phyloP scores from a whole-genome alignment of 2,888 invertebrate species.

The Tridacna crocea region DNA sequence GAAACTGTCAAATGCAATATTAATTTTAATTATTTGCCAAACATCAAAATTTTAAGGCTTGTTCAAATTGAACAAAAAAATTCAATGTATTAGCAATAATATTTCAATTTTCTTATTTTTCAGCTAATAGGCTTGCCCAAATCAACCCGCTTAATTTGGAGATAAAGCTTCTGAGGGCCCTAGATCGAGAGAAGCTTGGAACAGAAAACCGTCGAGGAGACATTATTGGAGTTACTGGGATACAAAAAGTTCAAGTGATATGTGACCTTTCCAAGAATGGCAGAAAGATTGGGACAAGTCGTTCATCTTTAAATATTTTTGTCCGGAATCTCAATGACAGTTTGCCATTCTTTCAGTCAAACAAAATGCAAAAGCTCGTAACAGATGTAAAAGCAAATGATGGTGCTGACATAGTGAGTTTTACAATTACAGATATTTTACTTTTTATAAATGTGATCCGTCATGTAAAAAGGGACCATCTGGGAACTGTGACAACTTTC shows the following conservation, averaged over 20 bases:
- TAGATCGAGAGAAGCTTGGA: constrained; percentile 48
- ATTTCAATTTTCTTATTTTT: not conserved
- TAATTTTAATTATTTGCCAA: no score
- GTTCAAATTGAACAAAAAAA: no score
- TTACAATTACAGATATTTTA: not conserved
- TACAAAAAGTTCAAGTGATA: constrained; percentile 48
- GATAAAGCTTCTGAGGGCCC: constrained; percentile 31
- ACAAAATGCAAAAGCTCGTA: constrained; percentile 5
- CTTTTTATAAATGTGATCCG: no score
- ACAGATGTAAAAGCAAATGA: constrained; percentile 15
- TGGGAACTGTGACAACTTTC: no score
- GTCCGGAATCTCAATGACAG: constrained; percentile 14
- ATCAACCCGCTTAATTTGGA: constrained; percentile 42
- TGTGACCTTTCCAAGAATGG: constrained; percentile 46
- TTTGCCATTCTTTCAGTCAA: constrained; percentile 18
- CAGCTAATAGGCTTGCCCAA: not conserved
- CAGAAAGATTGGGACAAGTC: constrained; percentile 4
- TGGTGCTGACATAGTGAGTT: constrained; percentile 2
- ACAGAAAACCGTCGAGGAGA: not conserved
- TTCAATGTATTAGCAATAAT: no score
- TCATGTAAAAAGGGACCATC: no score
- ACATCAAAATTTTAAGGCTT: no score
- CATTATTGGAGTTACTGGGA: constrained; percentile 36
- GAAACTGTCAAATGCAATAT: no score
- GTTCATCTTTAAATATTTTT: not conserved